These are phyloP conservation scores for Argynnis bischoffii DNA, from an alignment of 2,888 invertebrate genomes.

Conservation along the genomic window DNA sequence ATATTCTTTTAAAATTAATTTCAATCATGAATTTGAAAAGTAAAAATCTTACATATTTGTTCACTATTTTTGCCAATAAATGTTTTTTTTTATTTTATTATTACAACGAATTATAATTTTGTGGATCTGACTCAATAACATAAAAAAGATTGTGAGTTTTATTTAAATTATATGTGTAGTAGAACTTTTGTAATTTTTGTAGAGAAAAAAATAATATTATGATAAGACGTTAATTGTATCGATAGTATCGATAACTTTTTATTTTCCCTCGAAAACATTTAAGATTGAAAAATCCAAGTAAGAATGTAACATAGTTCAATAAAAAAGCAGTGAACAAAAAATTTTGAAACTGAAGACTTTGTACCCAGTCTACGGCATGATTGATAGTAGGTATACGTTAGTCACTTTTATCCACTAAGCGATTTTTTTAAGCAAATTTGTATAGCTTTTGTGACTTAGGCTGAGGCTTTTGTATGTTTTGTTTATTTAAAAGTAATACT, in stretches of 20 bases:
- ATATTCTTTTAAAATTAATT: too few relatives aligned
- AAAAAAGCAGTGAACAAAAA: slow-evolving; percentile 16
- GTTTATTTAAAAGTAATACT: slow-evolving; percentile 52
- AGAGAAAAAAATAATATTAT: too few relatives aligned
- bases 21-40: too few relatives aligned
- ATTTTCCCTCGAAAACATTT: not conserved
- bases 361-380: slow-evolving; percentile 28
- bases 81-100: too few relatives aligned
- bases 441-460: slow-evolving; percentile 20
- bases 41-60: too few relatives aligned
- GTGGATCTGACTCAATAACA: too few relatives aligned
- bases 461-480: slow-evolving; percentile 25
- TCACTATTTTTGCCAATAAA: too few relatives aligned
- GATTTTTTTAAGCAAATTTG: slow-evolving; percentile 13
- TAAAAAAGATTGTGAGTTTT: too few relatives aligned
- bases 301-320: not conserved
- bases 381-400: not conserved
- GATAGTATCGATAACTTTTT: not conserved
- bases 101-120: too few relatives aligned
- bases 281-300: not conserved
- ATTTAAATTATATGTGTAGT: too few relatives aligned
- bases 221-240: too few relatives aligned
- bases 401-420: slow-evolving; percentile 10
- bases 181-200: too few relatives aligned
- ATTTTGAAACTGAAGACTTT: slow-evolving; percentile 3